A percentile compares a stretch with the other conserved stretches of the same genome.
These are phyloP conservation scores for Hydrolagus colliei DNA, from an alignment of 2,797 vertebrate genomes.

Conservation along the genomic window DNA sequence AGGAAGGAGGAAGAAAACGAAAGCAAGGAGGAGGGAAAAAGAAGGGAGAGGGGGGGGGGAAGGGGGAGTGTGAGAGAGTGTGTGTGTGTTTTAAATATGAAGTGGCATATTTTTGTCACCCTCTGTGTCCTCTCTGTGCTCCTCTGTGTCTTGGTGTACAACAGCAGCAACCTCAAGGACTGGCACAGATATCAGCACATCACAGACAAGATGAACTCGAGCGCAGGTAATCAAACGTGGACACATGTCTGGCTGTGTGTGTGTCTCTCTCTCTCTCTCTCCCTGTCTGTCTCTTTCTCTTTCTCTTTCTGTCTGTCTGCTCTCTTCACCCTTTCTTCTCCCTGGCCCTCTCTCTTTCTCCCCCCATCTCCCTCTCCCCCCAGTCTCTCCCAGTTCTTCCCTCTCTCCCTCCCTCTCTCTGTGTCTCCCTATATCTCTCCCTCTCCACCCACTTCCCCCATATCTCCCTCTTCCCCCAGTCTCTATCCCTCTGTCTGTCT, in stretches of 20 bases:
- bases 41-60: background rate
- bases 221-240: background rate
- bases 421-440: too few relatives aligned
- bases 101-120: background rate
- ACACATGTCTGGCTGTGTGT: background rate
- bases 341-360: too few relatives aligned
- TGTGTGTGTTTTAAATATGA: background rate
- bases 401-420: too few relatives aligned
- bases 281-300: background rate
- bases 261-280: background rate
- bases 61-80: background rate
- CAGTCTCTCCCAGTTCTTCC: too few relatives aligned
- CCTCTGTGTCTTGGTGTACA: background rate
- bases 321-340: background rate
- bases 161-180: background rate
- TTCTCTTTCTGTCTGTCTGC: background rate
- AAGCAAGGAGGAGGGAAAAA: background rate
- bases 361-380: too few relatives aligned
- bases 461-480: too few relatives aligned
- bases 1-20: background rate
- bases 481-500: background rate
- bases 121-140: background rate
- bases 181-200: too few relatives aligned
- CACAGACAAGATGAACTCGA: too few relatives aligned
- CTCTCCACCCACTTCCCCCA: too few relatives aligned